Conservation (phyloP, 2,888 invertebrate genomes). For the Drosophila limbata region DNA sequence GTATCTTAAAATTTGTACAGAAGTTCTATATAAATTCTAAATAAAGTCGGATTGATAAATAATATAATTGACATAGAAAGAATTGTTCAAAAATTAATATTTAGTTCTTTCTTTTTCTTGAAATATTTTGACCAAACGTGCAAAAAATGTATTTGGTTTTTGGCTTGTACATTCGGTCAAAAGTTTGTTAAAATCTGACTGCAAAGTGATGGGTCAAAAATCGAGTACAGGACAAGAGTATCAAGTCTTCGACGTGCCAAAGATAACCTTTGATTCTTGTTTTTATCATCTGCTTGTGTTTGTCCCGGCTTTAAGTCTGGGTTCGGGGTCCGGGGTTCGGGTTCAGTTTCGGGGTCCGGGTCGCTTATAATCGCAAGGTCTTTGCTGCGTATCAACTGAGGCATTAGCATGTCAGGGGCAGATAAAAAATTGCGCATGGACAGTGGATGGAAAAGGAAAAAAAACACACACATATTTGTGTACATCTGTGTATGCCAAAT, state of each 20-base stretch:
- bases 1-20: not conserved
- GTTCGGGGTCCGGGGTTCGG: not conserved
- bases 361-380: conserved; percentile 46
- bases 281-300: conserved; percentile 35
- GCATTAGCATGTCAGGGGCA: conserved; percentile 64
- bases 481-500: conserved; percentile 39
- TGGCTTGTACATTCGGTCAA: too few species aligned
- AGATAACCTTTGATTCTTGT: not conserved
- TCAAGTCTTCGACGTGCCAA: not conserved
- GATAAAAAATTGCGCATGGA: conserved; percentile 63
- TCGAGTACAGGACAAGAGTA: not conserved
- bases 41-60: too few species aligned
- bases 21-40: too few species aligned
- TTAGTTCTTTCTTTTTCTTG: too few species aligned
- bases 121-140: too few species aligned
- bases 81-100: too few species aligned
- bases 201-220: not conserved
- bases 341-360: conserved; percentile 23
- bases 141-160: too few species aligned
- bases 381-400: conserved; percentile 50
- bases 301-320: not conserved
- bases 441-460: conserved; percentile 30
- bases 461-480: not conserved
- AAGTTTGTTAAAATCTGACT: too few species aligned
- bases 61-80: too few species aligned